Evolutionary conservation across 2,113 vertebrate species (phyloP), one percentile per base, ranked within the genome.

Genomic region (Nycticebus coucang): DNA sequence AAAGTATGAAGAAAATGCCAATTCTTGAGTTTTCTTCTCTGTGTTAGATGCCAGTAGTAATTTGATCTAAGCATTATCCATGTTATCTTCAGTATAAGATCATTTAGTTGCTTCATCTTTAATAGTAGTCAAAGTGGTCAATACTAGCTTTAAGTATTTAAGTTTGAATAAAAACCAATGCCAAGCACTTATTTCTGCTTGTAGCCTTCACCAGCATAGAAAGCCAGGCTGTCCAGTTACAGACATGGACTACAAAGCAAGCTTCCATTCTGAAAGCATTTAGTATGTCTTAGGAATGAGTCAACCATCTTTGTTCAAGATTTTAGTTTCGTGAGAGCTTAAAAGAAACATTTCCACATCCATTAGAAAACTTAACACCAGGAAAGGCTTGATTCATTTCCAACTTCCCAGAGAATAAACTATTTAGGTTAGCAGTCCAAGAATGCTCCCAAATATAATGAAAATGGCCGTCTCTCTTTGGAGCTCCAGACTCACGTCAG

Each of bases 221-320:
- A 95, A 92, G 87, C 26, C 69, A 66, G 62, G 64, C 35, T 87
- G 69, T 41, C 60, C 95, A 87, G 87, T 87, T 92, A 85, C 92
- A 95, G 94, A 95, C 95, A 94, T 85, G 90, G 45, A 82, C 79
- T 88, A 84, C 71, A 81, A 83, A 94, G 81, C 14, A 60, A 93
- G 80, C 81, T 87, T 85, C 90, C 89, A 89, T 81, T 81, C 79
- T 87, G 96, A 68, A 87, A 90, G 95, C 81, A 57, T 85, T 64
- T 92, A 64, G 89, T 92, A 82, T 82, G 60, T 92, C 81, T 94
- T 71, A 80, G 60, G 69, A 77, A 64, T 74, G 80, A 90, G 64
- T 95, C 69, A 84, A 80, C 66, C 87, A 50, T 71, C 80, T 93
- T 64, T 78, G n/a, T 21, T 33, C 45, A 53, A 87, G 79, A 95